Base-by-base conservation (phyloP, 2,888 invertebrate genomes). In the Epinotia brunnichana region DNA sequence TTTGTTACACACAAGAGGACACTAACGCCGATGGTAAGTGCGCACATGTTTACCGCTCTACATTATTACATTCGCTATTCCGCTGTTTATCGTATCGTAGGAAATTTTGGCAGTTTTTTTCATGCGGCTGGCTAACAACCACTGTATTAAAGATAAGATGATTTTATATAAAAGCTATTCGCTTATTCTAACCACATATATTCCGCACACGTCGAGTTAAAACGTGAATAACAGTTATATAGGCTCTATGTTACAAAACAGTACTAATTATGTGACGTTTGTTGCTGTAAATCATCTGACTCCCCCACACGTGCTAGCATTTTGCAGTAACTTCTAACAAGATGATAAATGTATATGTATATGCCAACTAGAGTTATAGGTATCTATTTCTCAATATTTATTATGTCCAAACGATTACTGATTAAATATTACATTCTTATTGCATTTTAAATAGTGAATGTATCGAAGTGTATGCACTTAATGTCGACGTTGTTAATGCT, bases 1-100 rank as follows among this genome's bases (percentile, higher is more conserved):
- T 97, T 94, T 97, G 97, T 95, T 97, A 97, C 95, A 97, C 97
- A 84, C 97, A 97, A 94, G 97, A 97, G 94, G 97, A 97, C 92
- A 95, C 97, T 86, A 97, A 96, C 91, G 95, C 96, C 88, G 97
- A 97, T 96, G 97, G 97, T 97, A 96, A 94, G 95, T 95, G 84
- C 83, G 83, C 82, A 53, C 21, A 41, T 15, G 44, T 54, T 64
- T 69, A 73, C 24, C 19, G 70, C 56, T 53, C 51, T 80, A 75
- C 79, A 67, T 78, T 81, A 79, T 82, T 83, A 84, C 81, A 82
- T 83, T 85, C 82, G 89, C 90, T 90, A 87, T 83, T 81, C 84
- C 82, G 90, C 90, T 89, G 85, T 88, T 83, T 85, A 84, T 85
- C 81, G 85, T 89, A 85, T 83, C 35, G 80, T 90, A 88, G 88